phyloP scores from a whole-genome alignment of 2,113 vertebrate genomes.

The Eulemur macaco region DNA sequence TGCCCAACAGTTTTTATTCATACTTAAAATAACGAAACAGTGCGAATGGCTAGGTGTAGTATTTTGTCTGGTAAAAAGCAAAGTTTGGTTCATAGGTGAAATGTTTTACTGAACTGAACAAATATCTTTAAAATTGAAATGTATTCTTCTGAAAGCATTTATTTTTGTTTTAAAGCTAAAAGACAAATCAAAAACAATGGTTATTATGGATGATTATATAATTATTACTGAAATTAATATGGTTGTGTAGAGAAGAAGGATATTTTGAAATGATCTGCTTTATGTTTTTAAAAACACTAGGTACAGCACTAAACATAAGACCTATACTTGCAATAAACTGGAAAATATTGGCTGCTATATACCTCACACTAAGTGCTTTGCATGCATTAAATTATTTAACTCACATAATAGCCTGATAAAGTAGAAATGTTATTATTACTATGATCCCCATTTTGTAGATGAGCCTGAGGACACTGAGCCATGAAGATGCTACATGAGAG shows the following conservation, averaged over 20 bases:
- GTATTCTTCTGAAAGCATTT: neutral
- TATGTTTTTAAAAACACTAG: neutral
- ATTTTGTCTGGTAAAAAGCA: slow-evolving; percentile 16
- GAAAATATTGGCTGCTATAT: neutral
- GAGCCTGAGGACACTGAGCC: neutral
- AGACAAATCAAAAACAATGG: neutral
- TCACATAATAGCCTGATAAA: neutral
- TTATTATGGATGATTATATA: neutral
- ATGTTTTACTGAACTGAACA: neutral
- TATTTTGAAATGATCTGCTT: neutral
- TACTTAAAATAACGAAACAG: neutral
- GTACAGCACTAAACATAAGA: neutral
- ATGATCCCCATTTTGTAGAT: neutral
- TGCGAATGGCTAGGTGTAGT: neutral
- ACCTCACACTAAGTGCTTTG: neutral
- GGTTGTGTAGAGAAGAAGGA: neutral
- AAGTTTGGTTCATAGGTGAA: neutral
- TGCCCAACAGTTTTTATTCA: neutral
- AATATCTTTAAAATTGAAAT: neutral
- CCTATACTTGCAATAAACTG: neutral
- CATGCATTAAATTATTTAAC: neutral
- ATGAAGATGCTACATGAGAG: neutral
- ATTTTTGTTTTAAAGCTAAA: neutral
- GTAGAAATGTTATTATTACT: neutral
- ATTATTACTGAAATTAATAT: neutral